A percentile compares a stretch with the other conserved stretches of the same genome.
phyloP scores from a whole-genome alignment of 2,888 invertebrate species.

The Sericinus montela region DNA sequence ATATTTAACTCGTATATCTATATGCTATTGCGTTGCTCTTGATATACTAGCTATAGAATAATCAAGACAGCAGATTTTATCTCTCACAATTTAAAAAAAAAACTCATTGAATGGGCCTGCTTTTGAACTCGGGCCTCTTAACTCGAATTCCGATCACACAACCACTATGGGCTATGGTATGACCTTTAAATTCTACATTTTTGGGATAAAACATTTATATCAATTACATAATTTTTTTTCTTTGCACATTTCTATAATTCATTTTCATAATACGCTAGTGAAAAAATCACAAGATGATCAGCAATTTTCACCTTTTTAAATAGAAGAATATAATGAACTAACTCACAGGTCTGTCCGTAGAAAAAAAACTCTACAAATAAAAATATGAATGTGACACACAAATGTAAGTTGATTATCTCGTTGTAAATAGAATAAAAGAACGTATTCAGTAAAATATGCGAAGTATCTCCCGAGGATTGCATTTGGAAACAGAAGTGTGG shows the following conservation, averaged over 20 bases:
- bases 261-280: too few species aligned
- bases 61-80: neutral
- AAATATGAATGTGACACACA: constrained; percentile 6
- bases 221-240: too few species aligned
- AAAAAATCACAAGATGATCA: too few species aligned
- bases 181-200: too few species aligned
- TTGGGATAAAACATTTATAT: too few species aligned
- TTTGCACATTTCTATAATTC: constrained; percentile 7
- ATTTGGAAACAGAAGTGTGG: constrained; percentile 6
- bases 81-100: neutral
- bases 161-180: too few species aligned
- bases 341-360: too few species aligned
- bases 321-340: too few species aligned
- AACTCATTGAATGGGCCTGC: too few species aligned
- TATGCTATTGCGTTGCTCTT: neutral
- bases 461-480: constrained; percentile 7
- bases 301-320: too few species aligned
- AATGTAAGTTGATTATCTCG: constrained; percentile 14
- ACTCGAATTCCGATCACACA: too few species aligned
- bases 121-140: too few species aligned
- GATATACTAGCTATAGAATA: neutral
- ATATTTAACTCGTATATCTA: neutral
- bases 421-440: constrained; percentile 14
- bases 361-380: constrained; percentile 7
- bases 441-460: constrained; percentile 13